These are phyloP conservation scores for Malurus melanocephalus DNA, from an alignment of 2,113 vertebrate genomes.

Conservation along the genomic window DNA sequence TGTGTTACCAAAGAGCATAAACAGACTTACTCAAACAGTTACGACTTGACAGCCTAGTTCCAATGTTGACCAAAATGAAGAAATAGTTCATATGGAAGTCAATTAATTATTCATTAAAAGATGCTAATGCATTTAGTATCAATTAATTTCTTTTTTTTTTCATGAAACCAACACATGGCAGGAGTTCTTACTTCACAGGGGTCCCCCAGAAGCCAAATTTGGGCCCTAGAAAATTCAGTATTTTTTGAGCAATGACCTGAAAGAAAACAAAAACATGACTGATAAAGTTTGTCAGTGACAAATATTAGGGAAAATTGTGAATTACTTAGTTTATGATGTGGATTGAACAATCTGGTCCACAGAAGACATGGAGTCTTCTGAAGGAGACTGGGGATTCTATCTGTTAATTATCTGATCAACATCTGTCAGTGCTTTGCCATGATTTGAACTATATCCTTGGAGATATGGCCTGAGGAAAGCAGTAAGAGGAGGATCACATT, in stretches of 20 bases:
- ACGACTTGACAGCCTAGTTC: not conserved
- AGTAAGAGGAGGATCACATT: not conserved
- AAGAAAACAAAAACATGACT: conserved; percentile 60
- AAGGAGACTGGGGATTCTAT: not conserved
- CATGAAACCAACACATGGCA: not conserved
- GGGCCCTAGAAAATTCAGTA: conserved; percentile 49
- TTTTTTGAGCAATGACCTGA: conserved; percentile 58
- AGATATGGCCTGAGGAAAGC: not conserved
- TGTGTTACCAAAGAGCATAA: not conserved
- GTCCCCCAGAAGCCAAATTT: conserved; percentile 46
- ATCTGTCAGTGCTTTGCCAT: not conserved
- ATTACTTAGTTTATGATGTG: not conserved
- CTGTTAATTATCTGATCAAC: not conserved
- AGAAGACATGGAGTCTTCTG: not conserved
- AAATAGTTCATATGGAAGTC: not conserved
- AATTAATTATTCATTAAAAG: not conserved
- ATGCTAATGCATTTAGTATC: not conserved
- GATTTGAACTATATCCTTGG: not conserved
- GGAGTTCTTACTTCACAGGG: conserved; percentile 44
- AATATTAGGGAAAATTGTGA: not conserved
- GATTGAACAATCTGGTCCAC: not conserved
- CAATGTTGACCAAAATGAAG: not conserved
- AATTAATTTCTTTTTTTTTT: not conserved
- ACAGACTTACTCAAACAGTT: not conserved
- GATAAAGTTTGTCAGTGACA: conserved; percentile 13